Evolutionary conservation across 2,797 vertebrate genomes (phyloP).

Genomic region (Microcaecilia unicolor): DNA sequence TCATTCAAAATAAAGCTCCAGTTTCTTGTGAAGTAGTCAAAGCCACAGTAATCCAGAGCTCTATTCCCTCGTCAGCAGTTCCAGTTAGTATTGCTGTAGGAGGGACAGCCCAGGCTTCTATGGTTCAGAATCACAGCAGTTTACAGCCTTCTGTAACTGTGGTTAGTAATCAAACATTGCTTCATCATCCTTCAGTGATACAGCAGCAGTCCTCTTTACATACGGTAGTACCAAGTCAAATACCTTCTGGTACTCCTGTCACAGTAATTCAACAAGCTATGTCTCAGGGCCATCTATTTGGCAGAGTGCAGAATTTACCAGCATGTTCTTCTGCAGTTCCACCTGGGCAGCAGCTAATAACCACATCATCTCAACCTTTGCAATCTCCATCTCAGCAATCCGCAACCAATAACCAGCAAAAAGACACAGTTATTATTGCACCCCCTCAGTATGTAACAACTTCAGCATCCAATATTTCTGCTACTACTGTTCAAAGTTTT

Average conservation of each 20-base stretch:
- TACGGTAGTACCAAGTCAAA: slow-evolving; percentile 62
- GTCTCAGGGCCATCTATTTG: slow-evolving; percentile 86
- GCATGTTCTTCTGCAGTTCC: slow-evolving; percentile 71
- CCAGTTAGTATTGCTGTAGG: slow-evolving; percentile 59
- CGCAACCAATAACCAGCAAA: slow-evolving; percentile 59
- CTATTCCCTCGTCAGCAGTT: slow-evolving; percentile 60
- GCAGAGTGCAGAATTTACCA: slow-evolving; percentile 81
- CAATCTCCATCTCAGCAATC: slow-evolving; percentile 65
- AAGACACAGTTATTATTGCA: slow-evolving; percentile 70
- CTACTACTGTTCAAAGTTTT: slow-evolving; percentile 75
- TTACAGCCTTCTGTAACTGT: slow-evolving; percentile 52
- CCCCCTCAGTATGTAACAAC: slow-evolving; percentile 67
- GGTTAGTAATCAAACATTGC: slow-evolving; percentile 64
- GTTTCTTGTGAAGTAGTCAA: slow-evolving; percentile 69
- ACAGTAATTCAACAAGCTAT: slow-evolving; percentile 87
- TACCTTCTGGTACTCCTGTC: slow-evolving; percentile 80
- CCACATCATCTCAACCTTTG: slow-evolving; percentile 59
- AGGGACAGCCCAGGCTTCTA: slow-evolving; percentile 45
- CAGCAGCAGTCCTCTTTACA: slow-evolving; percentile 61
- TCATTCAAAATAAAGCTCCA: slow-evolving; percentile 68
- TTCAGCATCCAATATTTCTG: slow-evolving; percentile 63
- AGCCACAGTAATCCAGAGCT: slow-evolving; percentile 73
- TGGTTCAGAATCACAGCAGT: slow-evolving; percentile 70
- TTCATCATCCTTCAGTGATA: slow-evolving; percentile 75
- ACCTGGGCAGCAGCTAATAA: slow-evolving; percentile 61